Evolutionary conservation across 2,888 invertebrate genomes (phyloP), one percentile per base, ranked within the genome.

Genomic region (Cynaeus angustus): DNA sequence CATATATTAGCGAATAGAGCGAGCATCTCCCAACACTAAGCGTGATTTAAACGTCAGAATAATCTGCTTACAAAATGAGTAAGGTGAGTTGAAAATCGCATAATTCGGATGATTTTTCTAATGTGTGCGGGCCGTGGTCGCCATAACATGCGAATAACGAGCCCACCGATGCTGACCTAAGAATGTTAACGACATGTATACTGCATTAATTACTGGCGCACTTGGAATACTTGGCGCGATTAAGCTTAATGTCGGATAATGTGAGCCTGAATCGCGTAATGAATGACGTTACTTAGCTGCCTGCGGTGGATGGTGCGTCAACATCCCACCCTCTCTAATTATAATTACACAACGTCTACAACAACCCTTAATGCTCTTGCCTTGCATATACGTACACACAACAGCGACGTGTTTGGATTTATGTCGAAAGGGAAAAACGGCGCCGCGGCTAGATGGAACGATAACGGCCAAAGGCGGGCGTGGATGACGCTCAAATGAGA

Each of bases 121-220:
- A 21, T 21, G 21, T 21, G 21, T 21, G 21, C 21, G 21, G 21
- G n/a, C 7, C 14, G 38, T 16, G 58, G n/a, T 33, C 21, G 16
- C 41, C 59, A 68, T 55, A 55, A 66, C 67, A 53, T 68, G 52
- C 69, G 62, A 68, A 73, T 75, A 76, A 76, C 73, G 76, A 74
- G 76, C 75, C 73, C 74, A 72, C 73, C 72, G 71, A 69, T 72
- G 71, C 78, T 79, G 79, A 79, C 79, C 79, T 80, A 81, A 82
- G 83, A 82, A 83, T 83, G 80, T 81, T 83, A 83, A 83, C 83
- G 82, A 83, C 82, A 80, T 79, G 78, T 80, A 80, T 80, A 80
- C 81, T 79, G 80, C 81, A 82, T 82, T 83, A 82, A 83, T 82
- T 82, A 82, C 82, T 77, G 73, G 80, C 81, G 82, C 81, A 81